Conservation (phyloP, 2,113 vertebrate species). For the Pseudorasbora parva region DNA sequence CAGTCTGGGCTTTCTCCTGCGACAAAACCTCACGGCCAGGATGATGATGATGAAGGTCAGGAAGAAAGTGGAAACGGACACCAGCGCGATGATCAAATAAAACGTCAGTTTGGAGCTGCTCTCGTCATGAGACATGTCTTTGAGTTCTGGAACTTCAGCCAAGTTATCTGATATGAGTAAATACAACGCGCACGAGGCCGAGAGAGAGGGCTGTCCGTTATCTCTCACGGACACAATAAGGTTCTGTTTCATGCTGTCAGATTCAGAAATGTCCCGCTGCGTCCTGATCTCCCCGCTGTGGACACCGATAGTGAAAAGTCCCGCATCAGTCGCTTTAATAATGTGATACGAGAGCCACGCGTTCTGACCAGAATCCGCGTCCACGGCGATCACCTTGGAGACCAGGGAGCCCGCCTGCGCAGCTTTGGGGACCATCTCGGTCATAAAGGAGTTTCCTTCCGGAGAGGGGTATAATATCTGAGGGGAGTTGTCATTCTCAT, state of each 20-base stretch:
- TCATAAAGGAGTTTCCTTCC: slow-evolving; percentile 47
- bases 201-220: slow-evolving; percentile 74
- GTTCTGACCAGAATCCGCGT: slow-evolving; percentile 60
- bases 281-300: slow-evolving; percentile 58
- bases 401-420: slow-evolving; percentile 54
- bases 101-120: slow-evolving; percentile 68
- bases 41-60: slow-evolving; percentile 65
- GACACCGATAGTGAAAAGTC: slow-evolving; percentile 57
- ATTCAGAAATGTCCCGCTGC: slow-evolving; percentile 44
- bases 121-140: slow-evolving; percentile 57
- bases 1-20: slow-evolving; percentile 36
- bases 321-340: slow-evolving; percentile 53
- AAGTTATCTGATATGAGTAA: slow-evolving; percentile 79
- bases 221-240: slow-evolving; percentile 66
- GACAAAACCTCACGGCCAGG: slow-evolving; percentile 30
- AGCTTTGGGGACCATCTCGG: slow-evolving; percentile 54
- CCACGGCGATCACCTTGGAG: slow-evolving; percentile 58
- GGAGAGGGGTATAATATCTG: slow-evolving; percentile 61
- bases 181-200: slow-evolving; percentile 77
- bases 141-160: slow-evolving; percentile 75
- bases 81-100: slow-evolving; percentile 67
- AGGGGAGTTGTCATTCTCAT: slow-evolving; percentile 68
- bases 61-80: slow-evolving; percentile 67
- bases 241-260: slow-evolving; percentile 74
- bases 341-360: slow-evolving; percentile 59